Base-by-base conservation (phyloP, 2,797 vertebrate genomes). In the Lepidocolaptes lacrymiger region DNA sequence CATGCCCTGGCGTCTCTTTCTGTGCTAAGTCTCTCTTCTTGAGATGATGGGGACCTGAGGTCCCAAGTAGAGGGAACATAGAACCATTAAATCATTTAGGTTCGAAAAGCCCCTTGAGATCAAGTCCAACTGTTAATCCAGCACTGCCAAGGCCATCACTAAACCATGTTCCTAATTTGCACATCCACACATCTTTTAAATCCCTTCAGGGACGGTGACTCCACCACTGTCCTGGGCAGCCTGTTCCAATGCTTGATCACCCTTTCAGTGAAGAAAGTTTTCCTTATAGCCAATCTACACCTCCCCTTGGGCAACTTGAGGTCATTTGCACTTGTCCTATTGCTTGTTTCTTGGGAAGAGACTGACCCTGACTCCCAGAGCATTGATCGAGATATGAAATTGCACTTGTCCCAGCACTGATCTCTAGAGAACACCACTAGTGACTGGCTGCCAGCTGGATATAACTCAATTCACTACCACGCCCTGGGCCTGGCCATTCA, bases 131-230 rank as follows among this genome's bases (percentile, higher is more conserved):
- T 64, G 14, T 34, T 39, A 89, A 77, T 9, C 9, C 44, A 64
- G 51, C 37, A 52, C 37, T 32, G 14, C 39, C 22, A 72, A 64
- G 24, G 17, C 21, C 36, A 52, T 24, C n/a, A 51, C 24, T 58
- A 39, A 51, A 64, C 14, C 37, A 44, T 0, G 0, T 30, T n/a
- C 23, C 64, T 71, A 34, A 44, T 4, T 39, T 58, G 30, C 12
- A 52, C 20, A 58, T 19, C 24, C 34, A 30, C 12, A 9, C 15
- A 17, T 30, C 1, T 1, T 64, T 64, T 72, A 64, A 74, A 71
- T n/a, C n/a, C 27, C 24, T 34, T 17, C 64, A 64, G 2, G 32
- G 10, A 63, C 8, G 24, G 37, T 44, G 56, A 51, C 20, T 52
- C 73, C n/a, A 72, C 21, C 37, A 64, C 51, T 23, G 44, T n/a